Evolutionary conservation across 2,797 vertebrate genomes (phyloP), one percentile per base, ranked within the genome.

Genomic region (Neosilurus hyrtlii): DNA sequence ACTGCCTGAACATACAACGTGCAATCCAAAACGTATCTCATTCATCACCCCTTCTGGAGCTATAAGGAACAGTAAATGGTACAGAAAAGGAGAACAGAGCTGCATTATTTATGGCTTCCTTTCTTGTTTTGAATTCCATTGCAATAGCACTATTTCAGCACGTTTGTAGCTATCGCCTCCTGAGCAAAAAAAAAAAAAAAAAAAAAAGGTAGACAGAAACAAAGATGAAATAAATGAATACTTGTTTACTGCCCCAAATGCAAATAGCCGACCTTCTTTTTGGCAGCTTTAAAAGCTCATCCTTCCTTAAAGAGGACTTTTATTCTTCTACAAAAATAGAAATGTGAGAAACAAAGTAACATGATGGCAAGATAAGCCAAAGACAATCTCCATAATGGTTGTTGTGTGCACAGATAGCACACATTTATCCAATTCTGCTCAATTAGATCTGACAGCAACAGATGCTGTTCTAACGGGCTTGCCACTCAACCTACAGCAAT

Each of bases 31-130:
- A 71, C 74, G 57, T 72, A 62, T 82, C 80, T 73, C 37, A 66
- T 35, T 82, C 75, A 79, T 74, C 67, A 67, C 68, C 37, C 52
- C 14, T 59, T 74, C 76, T 43, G 7, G 8, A 82, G 80, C 61
- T 79, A 90, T 91, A 92, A 91, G 90, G 87, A 91, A 90, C 83
- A 78, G 90, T 93, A 94, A 95, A 94, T 83, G 91, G 88, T 90
- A 91, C 92, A 86, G 90, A 87, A 90, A 90, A 89, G 90, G 84
- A 87, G 92, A 93, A 91, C 90, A 91, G 89, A 77, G 79, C 87
- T 95, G 92, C 93, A 94, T 94, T 94, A 94, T 95, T 94, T 92
- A 95, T 94, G 89, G 84, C 76, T 88, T 90, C 89, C 89, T 74
- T 86, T 89, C 90, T 92, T 88, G 82, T 92, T 93, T 90, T 89